A percentile compares a stretch with the other conserved stretches of the same genome.
These are phyloP conservation scores for Macrophya annulata DNA, from an alignment of 2,888 invertebrate genomes.

Conservation along the genomic window DNA sequence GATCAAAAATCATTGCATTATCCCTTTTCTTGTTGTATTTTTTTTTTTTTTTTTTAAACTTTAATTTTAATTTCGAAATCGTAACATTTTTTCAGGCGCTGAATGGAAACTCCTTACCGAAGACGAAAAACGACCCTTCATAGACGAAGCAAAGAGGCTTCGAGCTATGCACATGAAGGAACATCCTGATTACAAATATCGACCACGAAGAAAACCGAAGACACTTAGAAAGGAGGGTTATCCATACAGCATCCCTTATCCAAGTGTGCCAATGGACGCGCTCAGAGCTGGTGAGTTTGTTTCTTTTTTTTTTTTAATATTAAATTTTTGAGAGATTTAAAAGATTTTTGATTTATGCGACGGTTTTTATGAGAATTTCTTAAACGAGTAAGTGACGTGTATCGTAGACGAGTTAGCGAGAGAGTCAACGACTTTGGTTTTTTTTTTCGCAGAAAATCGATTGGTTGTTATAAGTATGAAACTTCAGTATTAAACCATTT, in stretches of 20 bases:
- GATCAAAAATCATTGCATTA: not conserved
- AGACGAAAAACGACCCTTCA: conserved; percentile 97
- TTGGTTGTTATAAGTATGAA: too few relatives aligned
- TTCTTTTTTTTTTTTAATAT: too few relatives aligned
- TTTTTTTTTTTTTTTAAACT: too few relatives aligned
- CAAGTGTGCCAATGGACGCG: conserved; percentile 94
- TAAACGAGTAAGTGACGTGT: too few relatives aligned
- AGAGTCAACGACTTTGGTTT: too few relatives aligned
- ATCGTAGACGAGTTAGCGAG: too few relatives aligned
- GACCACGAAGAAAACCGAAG: conserved; percentile 94
- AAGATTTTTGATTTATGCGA: not conserved
- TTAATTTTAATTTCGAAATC: not conserved
- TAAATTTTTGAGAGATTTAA: not conserved
- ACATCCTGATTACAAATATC: conserved; percentile 96
- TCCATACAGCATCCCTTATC: conserved; percentile 95
- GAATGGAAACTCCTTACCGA: conserved; percentile 98
- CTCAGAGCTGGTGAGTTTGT: conserved; percentile 87
- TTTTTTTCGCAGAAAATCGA: too few relatives aligned
- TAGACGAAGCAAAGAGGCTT: conserved; percentile 97
- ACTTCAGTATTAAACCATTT: too few relatives aligned
- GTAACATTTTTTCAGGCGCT: conserved; percentile 84
- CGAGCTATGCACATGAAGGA: conserved; percentile 97
- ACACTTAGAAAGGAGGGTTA: conserved; percentile 94
- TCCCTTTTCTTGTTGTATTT: not conserved
- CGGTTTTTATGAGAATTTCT: too few relatives aligned